phyloP scores from a whole-genome alignment of 1,140 invertebrate species.

The Proctacanthus coquilletti region DNA sequence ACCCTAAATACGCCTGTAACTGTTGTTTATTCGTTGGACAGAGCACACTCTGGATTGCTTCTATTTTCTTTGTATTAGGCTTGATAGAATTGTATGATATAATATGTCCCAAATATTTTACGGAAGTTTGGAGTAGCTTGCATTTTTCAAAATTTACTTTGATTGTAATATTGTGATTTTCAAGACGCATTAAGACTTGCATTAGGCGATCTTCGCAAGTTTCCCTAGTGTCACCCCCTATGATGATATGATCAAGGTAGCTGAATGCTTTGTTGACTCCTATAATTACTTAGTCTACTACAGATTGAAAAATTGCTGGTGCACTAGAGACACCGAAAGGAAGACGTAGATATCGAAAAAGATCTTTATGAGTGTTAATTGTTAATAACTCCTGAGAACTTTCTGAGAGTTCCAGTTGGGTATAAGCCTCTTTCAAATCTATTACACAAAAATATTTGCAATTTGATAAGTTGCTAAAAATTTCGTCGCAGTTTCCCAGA shows the following conservation, averaged over 20 bases:
- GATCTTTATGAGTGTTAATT: constrained; percentile 20
- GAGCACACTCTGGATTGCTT: constrained; percentile 21
- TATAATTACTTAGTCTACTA: constrained; percentile 12
- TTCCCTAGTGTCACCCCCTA: too few species aligned
- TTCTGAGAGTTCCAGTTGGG: constrained; percentile 16
- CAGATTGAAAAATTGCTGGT: constrained; percentile 20
- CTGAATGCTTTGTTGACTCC: constrained; percentile 8
- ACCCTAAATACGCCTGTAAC: constrained; percentile 22
- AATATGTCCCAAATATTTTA: constrained; percentile 24
- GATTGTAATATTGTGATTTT: too few species aligned
- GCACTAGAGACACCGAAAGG: constrained; percentile 20
- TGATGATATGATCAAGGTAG: constrained; percentile 13
- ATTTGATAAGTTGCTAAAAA: constrained; percentile 11
- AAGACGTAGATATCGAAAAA: constrained; percentile 21
- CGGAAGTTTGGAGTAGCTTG: not conserved
- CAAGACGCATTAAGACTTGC: too few species aligned
- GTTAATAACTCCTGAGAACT: constrained; percentile 15
- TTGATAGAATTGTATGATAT: constrained; percentile 21
- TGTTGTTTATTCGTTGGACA: constrained; percentile 19
- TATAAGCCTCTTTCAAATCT: constrained; percentile 20
- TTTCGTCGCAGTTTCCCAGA: constrained; percentile 11
- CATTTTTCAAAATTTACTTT: constrained; percentile 1
- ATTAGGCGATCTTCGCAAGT: too few species aligned
- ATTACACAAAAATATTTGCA: constrained; percentile 15
- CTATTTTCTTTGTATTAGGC: constrained; percentile 21